Conservation (phyloP, 2,888 invertebrate species). For the Pristionchus entomophagus region DNA sequence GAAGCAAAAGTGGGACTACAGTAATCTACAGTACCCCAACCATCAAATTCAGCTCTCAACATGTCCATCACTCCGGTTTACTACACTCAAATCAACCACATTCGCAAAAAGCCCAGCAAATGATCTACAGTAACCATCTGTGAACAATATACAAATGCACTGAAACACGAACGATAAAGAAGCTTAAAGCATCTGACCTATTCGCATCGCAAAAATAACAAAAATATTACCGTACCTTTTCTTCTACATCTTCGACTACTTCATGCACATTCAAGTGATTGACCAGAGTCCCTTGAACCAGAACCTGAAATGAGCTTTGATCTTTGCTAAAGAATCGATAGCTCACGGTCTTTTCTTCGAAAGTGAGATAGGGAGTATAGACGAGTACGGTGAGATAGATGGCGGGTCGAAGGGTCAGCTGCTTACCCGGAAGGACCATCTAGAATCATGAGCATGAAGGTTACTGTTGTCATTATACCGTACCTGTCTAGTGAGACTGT, state of each 20-base stretch:
- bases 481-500: conserved; percentile 71
- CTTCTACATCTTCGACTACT: conserved; percentile 81
- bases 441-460: conserved; percentile 69
- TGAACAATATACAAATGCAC: not conserved
- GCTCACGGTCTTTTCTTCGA: conserved; percentile 83
- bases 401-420: conserved; percentile 81
- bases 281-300: conserved; percentile 81
- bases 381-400: conserved; percentile 86
- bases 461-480: not conserved
- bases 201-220: too few species aligned
- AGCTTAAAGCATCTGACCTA: not conserved
- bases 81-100: not conserved
- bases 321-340: not conserved
- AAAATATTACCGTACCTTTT: conserved; percentile 78
- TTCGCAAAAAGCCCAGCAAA: not conserved
- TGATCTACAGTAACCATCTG: not conserved
- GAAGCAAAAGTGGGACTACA: not conserved
- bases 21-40: not conserved
- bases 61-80: too few species aligned
- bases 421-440: conserved; percentile 84
- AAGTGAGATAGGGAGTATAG: conserved; percentile 85
- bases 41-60: too few species aligned
- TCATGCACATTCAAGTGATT: conserved; percentile 81
- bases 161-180: not conserved
- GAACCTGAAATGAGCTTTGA: conserved; percentile 57